Evolutionary conservation across 2,797 vertebrate genomes (phyloP), one percentile per base, ranked within the genome.

Genomic region (Leptatherina wallacei): DNA sequence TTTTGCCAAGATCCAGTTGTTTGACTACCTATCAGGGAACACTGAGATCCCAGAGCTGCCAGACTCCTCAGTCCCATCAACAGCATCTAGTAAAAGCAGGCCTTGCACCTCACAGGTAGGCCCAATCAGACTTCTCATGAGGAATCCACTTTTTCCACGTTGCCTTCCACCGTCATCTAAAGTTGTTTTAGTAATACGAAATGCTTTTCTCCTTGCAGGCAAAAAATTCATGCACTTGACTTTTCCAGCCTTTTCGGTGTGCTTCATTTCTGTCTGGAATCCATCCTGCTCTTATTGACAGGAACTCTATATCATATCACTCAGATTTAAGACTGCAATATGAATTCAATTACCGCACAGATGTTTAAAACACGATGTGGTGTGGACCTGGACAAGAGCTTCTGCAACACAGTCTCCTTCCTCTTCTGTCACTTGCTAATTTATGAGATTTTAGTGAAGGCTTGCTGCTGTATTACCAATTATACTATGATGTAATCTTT

Each of bases 1-100:
- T 66, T 61, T 65, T 82, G 60, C 84, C 68, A 90, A 99, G 98
- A 90, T 86, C 78, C 91, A 96, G 36, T 85, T 99, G 32, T 88
- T 95, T 73, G 94, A 96, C 74, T 98, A 98, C 91, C 91, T 99
- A 64, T 91, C 80, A 47, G 95, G 94, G 1, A 77, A 82, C 75
- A 33, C 3, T 2, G 88, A 88, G 32, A 61, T 52, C 74, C 69
- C 71, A 16, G 87, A 81, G 68, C 66, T 84, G 38, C 80, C 73
- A 44, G 82, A 69, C 68, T 65, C 71, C 51, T 35, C 84, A 42
- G 76, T 80, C 70, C 92, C 90, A 0, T 86, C 88, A 54, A 95
- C 94, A 24, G 94, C 92, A 7, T 88, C 89, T 27, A 92, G 80
- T 49, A 90, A 66, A 79, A 65, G 73, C 38, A 87, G 57, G 24